Base-by-base conservation (phyloP, 92 coral and sea anemone genomes). In the Epizoanthus rinbou region DNA sequence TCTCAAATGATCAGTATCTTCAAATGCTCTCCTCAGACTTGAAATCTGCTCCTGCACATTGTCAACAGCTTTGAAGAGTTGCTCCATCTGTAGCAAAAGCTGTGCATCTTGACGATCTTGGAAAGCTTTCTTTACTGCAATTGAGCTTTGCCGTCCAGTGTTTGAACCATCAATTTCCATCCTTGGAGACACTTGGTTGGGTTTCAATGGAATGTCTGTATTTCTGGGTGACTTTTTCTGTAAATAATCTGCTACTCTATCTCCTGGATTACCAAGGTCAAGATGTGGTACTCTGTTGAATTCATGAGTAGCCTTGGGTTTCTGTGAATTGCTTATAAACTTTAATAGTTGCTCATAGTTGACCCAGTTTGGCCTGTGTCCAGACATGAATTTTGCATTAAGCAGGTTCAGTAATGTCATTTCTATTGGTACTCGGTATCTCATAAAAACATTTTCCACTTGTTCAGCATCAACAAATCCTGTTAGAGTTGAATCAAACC, bases 301-400 rank as follows among this genome's bases (percentile, higher is more conserved):
- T 15, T 80, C 89, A 53, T 45, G 81, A n/a, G 81, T 69, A 4
- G 24, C 75, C 56, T 78, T 74, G 64, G 89, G 86, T 76, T 89
- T 90, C 9, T 85, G 68, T 8, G 88, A 57, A 57, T 78, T 76
- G 33, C 86, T 93, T 6, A 93, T 43, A 76, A 88, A 93, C 75
- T 91, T 93, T 50, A 93, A 79, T 24, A 93, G 86, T 65, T 91
- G 94, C 52, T 93, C 97, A 82, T 93, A 93, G 58, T 91, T 93
- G 3, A 93, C 80, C 97, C 97, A 93, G 81, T 91, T 87, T 5
- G 97, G 97, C 54, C 97, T 62, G 76, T 86, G 89, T 53, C 87
- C 94, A 16, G 97, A 90, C 94, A 91, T 93, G 80, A 93, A 93
- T 73, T 86, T 80, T 6, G 87, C 69, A 60, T 69, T 71, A 4